These are phyloP conservation scores for Squalus acanthias DNA, from an alignment of 2,797 vertebrate species.

Conservation along the genomic window DNA sequence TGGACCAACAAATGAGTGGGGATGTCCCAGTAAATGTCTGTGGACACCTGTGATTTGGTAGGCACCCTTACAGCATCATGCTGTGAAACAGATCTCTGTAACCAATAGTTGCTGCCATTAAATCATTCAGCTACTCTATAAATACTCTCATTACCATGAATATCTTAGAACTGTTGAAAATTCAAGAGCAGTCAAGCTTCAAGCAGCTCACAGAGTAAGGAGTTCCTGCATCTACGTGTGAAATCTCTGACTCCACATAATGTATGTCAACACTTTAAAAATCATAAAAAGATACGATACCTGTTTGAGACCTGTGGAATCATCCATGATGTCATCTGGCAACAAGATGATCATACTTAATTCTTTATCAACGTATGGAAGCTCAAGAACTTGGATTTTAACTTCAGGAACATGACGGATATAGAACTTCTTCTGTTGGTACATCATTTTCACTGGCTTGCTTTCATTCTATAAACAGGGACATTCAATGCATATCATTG, in stretches of 20 bases:
- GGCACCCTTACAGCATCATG: neutral
- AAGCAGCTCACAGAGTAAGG: neutral
- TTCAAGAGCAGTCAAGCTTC: neutral
- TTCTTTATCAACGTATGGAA: slow-evolving; percentile 19
- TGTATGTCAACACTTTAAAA: neutral
- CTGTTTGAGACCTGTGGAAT: slow-evolving; percentile 37
- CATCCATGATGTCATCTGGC: slow-evolving; percentile 28
- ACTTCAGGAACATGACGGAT: neutral
- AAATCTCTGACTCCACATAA: neutral
- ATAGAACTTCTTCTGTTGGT: neutral
- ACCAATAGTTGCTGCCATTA: neutral
- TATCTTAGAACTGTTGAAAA: neutral
- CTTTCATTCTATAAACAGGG: neutral
- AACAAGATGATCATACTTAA: slow-evolving; percentile 37
- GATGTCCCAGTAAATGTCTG: neutral
- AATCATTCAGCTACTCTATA: neutral
- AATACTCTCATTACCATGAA: neutral
- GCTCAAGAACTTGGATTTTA: slow-evolving; percentile 25
- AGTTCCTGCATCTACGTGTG: neutral
- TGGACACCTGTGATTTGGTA: too few relatives aligned
- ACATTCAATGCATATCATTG: neutral
- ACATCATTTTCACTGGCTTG: slow-evolving; percentile 35
- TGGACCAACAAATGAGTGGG: too few relatives aligned
- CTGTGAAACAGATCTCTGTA: neutral
- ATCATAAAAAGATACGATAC: neutral